Percentiles rank a stretch among this genome's conserved stretches.
These are phyloP conservation scores for Oriolus oriolus DNA, from an alignment of 2,113 vertebrate species.

Conservation along the genomic window DNA sequence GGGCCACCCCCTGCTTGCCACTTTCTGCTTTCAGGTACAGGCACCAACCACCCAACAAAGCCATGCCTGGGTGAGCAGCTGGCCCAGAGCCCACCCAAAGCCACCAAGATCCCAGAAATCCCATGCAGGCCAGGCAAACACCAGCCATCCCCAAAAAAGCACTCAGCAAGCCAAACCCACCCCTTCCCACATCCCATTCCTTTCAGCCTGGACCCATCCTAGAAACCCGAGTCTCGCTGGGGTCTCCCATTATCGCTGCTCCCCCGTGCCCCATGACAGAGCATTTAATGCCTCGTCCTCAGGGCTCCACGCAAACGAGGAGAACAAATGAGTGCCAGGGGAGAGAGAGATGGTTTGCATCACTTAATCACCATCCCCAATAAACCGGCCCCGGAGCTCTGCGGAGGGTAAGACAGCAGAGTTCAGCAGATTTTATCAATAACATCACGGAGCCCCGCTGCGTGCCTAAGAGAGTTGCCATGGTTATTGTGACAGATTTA, in stretches of 20 bases:
- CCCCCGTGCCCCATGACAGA: not conserved
- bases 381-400: conserved; percentile 45
- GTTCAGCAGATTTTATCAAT: conserved; percentile 72
- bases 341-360: conserved; percentile 58
- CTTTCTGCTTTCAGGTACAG: not conserved
- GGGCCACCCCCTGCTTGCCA: not conserved
- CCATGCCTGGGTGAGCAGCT: not conserved
- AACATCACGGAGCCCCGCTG: conserved; percentile 40
- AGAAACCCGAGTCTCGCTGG: not conserved
- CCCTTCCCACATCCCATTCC: accelerated
- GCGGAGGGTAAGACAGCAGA: conserved; percentile 52
- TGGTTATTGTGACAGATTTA: conserved; percentile 71
- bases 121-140: not conserved
- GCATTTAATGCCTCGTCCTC: not conserved
- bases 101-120: not conserved
- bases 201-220: not conserved
- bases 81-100: not conserved
- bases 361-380: conserved; percentile 51
- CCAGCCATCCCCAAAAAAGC: not conserved
- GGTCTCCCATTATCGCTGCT: not conserved
- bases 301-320: not conserved
- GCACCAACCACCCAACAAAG: not conserved
- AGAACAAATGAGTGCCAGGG: conserved; percentile 37
- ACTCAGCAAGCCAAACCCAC: not conserved
- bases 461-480: conserved; percentile 56